Base-by-base conservation (phyloP, 1,140 invertebrate genomes). In the Phthorimaea operculella region DNA sequence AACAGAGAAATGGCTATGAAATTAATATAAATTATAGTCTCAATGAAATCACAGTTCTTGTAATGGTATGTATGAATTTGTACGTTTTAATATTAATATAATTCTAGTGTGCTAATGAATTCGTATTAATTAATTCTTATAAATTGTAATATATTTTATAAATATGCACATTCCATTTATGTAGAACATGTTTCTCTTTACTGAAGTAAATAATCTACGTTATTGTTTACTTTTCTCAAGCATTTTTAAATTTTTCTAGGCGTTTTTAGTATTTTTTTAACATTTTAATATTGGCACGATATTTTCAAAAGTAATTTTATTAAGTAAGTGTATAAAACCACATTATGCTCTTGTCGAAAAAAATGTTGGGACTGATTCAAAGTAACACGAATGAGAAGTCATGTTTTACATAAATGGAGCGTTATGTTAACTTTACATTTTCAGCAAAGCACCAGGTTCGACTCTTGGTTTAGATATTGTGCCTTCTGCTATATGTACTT, bases 81-180 rank as follows among this genome's bases (percentile, higher is more conserved):
- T 67, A 74, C 57, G 70, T 69, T 76, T 74, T 68, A 75, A 66
- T 74, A 76, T 80, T 81, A 81, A 79, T 81, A 60, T 77, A 81
- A 80, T 64, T 72, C 59, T 82, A 84, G 79, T 76, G 81, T 84
- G 81, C 78, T 84, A 84, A 82, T 83, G 71, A 79, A 80, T 70
- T 80, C 66, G 71, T 80, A 83, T 81, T 82, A 83, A 80, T 80
- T 82, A 83, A 80, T 80, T 82, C 44, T 74, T 78, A 76, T 63
- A 60, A 66, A 66, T 67, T 84, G 73, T 84, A 84, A 74, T 79
- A 82, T 84, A 79, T 74, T 73, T 73, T 74, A 71, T 72, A 77
- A 63, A 67, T 58, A 60, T 77, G 67, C 67, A 82, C 72, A 82
- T 82, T 82, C 77, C 77, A 78, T 82, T 79, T 63, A 79, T 74